These are phyloP conservation scores for Lonchura striata DNA, from an alignment of 2,113 vertebrate species.

Conservation along the genomic window DNA sequence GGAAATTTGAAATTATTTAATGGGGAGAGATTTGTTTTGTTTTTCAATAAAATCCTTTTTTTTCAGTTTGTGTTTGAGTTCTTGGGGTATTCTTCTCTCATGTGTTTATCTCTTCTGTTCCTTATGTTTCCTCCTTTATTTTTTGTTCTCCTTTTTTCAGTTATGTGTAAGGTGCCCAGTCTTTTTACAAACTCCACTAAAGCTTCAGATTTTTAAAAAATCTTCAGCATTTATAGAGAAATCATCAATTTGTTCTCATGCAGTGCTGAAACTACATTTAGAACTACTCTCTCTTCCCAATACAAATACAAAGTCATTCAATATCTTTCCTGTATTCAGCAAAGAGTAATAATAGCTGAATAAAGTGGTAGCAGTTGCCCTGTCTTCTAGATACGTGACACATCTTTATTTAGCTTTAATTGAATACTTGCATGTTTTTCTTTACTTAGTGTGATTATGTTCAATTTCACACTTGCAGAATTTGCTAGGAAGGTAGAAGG, in stretches of 20 bases:
- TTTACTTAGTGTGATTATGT: not conserved
- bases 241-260: not conserved
- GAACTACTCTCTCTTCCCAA: not conserved
- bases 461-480: not conserved
- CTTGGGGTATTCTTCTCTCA: not conserved
- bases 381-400: not conserved
- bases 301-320: not conserved
- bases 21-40: not conserved
- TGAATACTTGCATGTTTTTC: not conserved
- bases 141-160: not conserved
- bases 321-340: not conserved
- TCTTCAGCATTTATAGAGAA: not conserved
- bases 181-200: not conserved
- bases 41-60: not conserved
- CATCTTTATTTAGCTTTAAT: not conserved
- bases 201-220: not conserved
- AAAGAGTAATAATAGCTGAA: not conserved
- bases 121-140: not conserved
- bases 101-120: not conserved
- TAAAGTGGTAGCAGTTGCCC: not conserved
- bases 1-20: not conserved
- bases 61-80: not conserved
- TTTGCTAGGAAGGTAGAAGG: not conserved
- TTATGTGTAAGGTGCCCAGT: not conserved
- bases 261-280: not conserved